phyloP scores from a whole-genome alignment of 2,888 invertebrate genomes.

The Idaea aversata region DNA sequence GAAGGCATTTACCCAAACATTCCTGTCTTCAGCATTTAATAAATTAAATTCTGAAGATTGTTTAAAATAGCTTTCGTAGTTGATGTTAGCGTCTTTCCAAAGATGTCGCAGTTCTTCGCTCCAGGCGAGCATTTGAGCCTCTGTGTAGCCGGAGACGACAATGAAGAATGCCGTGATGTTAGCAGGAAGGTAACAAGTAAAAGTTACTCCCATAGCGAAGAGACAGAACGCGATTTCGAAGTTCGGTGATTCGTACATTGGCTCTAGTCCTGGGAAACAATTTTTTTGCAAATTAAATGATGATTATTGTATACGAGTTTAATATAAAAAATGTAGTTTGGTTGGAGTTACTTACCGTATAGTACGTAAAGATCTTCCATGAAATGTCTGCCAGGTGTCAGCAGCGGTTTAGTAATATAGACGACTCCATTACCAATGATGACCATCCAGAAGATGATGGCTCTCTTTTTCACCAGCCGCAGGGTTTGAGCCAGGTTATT shows the following conservation, averaged over 20 bases:
- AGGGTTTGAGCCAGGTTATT: constrained; percentile 37
- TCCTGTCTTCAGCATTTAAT: constrained; percentile 16
- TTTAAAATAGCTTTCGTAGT: constrained; percentile 9
- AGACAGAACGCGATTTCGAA: constrained; percentile 45
- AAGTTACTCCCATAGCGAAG: constrained; percentile 26
- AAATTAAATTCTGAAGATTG: background rate
- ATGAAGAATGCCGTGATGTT: constrained; percentile 47
- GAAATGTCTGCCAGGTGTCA: constrained; percentile 47
- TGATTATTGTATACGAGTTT: no score
- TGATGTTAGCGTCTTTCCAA: constrained; percentile 41
- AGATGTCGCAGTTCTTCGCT: constrained; percentile 45
- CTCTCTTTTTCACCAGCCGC: constrained; percentile 44
- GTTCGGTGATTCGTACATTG: constrained; percentile 52
- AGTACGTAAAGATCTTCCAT: constrained; percentile 40
- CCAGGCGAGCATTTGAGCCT: constrained; percentile 52
- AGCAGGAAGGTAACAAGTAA: constrained; percentile 40
- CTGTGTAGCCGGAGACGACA: constrained; percentile 46
- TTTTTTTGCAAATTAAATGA: no score
- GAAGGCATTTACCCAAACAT: constrained; percentile 34
- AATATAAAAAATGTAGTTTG: background rate
- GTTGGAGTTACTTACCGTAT: constrained; percentile 34
- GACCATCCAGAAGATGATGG: constrained; percentile 41
- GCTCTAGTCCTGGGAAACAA: constrained; percentile 47
- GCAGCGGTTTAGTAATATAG: constrained; percentile 37
- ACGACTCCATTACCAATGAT: constrained; percentile 38